Base-by-base conservation (phyloP, 2,113 vertebrate species). In the Hiodon tergisus region DNA sequence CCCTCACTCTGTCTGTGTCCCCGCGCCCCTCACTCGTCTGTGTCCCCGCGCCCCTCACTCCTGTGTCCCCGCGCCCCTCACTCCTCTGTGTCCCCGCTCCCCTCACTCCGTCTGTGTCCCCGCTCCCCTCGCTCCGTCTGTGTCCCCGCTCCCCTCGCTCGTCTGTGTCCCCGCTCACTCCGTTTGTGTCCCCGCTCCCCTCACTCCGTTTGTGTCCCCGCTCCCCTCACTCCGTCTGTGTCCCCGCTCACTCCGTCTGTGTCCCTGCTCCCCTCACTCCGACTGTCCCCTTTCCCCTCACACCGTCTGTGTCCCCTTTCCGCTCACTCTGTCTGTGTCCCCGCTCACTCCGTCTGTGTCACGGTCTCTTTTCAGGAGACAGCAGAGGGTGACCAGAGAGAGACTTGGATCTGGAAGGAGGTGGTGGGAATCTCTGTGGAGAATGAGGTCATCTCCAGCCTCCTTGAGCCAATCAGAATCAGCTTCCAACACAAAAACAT, bases 391-490 rank as follows among this genome's bases (percentile, higher is more conserved):
- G 52, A 73, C 3, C 46, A 58, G 4, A 3, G 71, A 2, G 0
- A 80, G 0, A 3, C 0, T n/a, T 11, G 1, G 57, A 11, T 88
- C 54, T 81, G 88, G 1, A 53, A 66, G 0, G 77, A 83, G n/a
- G 85, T 91, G 67, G 87, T 91, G 51, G 88, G 77, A 72, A 88
- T 91, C 77, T 83, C 80, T 0, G 79, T 91, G 61, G 85, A 85
- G 77, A 89, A 89, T 5, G 83, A 87, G 58, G n/a, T 86, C 69
- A 86, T 90, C 73, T 0, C 2, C 3, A 4, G 86, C 75, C 81
- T 91, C 13, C 0, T 71, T 2, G 83, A 90, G 60, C 87, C 87
- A 10, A 74, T 91, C 57, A 87, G 0, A 77, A 89, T 91, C 11
- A 63, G 0, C 57, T 91, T 91, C 72, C 69, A 81, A 55, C 89